These are phyloP conservation scores for Arctia plantaginis DNA, from an alignment of 2,888 invertebrate species.

Conservation along the genomic window DNA sequence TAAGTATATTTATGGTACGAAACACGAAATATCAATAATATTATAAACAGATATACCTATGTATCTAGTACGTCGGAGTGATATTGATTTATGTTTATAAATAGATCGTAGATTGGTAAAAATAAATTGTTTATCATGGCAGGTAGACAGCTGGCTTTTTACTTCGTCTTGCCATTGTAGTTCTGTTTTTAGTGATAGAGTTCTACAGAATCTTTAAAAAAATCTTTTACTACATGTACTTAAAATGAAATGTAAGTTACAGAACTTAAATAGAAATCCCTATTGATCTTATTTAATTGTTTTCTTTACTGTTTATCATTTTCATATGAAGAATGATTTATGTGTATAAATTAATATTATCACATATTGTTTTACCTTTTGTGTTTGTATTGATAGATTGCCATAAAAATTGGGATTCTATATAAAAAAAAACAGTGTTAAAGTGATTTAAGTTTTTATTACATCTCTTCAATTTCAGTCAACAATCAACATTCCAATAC, in stretches of 20 bases:
- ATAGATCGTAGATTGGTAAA: slow-evolving; percentile 16
- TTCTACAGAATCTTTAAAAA: neutral
- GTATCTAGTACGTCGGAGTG: slow-evolving; percentile 10
- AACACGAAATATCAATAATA: slow-evolving; percentile 9
- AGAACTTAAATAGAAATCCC: neutral
- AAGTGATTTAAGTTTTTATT: neutral
- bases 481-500: slow-evolving; percentile 23
- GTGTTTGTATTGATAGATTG: neutral
- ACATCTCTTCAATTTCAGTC: slow-evolving; percentile 27
- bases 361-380: neutral
- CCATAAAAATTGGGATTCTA: neutral
- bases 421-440: neutral
- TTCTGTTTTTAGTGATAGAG: neutral
- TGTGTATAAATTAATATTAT: neutral
- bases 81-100: slow-evolving; percentile 41
- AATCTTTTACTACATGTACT: neutral
- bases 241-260: neutral
- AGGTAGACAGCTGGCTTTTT: slow-evolving; percentile 12
- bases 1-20: neutral
- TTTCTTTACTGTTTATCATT: neutral
- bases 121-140: slow-evolving; percentile 23
- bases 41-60: slow-evolving; percentile 14
- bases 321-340: neutral
- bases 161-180: neutral
- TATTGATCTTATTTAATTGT: neutral